phyloP scores from a whole-genome alignment of 2,888 invertebrate genomes.

The Drosophila neonasuta region DNA sequence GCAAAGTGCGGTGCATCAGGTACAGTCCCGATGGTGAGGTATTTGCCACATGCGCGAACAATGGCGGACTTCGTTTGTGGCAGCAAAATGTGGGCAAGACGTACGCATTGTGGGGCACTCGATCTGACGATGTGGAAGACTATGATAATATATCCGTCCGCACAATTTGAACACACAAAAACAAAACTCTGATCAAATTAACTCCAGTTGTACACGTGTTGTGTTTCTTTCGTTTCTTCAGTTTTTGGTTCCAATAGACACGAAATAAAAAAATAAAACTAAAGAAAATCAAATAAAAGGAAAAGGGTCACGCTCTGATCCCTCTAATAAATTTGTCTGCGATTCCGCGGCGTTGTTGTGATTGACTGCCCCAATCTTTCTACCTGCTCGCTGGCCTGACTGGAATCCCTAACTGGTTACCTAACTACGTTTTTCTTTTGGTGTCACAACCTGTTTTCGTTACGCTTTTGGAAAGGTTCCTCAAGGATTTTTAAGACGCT shows the following conservation, averaged over 20 bases:
- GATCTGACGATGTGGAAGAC: conserved; percentile 42
- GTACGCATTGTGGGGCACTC: conserved; percentile 92
- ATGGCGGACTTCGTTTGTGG: conserved; percentile 96
- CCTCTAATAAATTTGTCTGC: conserved; percentile 70
- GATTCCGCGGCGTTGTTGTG: conserved; percentile 50
- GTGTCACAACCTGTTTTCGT: conserved; percentile 64
- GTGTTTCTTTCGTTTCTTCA: conserved; percentile 22
- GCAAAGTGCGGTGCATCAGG: conserved; percentile 93
- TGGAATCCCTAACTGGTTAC: conserved; percentile 2
- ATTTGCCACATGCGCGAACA: conserved; percentile 96
- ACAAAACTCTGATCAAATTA: conserved; percentile 20
- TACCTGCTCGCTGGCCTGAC: conserved; percentile 47
- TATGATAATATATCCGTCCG: neutral
- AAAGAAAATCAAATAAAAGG: conserved; percentile 26
- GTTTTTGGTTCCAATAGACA: conserved; percentile 30
- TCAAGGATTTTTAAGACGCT: conserved; percentile 45
- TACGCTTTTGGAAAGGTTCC: conserved; percentile 55
- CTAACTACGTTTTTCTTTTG: conserved; percentile 20
- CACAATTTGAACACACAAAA: neutral
- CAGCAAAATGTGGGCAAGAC: conserved; percentile 96
- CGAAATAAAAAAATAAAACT: conserved; percentile 34
- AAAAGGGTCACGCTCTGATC: conserved; percentile 61
- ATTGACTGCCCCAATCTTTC: conserved; percentile 68
- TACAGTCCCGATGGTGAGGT: conserved; percentile 98
- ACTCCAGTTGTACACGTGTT: conserved; percentile 44